Percentiles rank a stretch among this genome's conserved stretches.
Conservation (phyloP, 2,113 vertebrate genomes). For the Pseudorasbora parva region DNA sequence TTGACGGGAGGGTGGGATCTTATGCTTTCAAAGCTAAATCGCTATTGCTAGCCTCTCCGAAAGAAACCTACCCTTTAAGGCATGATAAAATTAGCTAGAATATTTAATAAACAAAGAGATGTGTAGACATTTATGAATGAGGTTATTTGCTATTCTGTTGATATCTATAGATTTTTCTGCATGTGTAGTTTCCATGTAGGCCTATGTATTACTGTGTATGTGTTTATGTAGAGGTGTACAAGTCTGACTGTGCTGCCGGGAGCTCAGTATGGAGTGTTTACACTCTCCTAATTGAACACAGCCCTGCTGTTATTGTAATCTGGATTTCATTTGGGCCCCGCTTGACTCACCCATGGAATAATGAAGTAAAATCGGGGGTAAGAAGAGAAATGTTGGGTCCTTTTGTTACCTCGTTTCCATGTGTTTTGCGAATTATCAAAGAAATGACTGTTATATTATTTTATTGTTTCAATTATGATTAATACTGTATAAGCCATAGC, state of each 20-base stretch:
- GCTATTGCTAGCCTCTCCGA: too few species aligned
- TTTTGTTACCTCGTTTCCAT: constrained; percentile 61
- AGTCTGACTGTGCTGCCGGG: constrained; percentile 42
- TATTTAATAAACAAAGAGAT: neutral
- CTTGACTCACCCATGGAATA: constrained; percentile 56
- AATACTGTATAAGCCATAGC: constrained; percentile 36
- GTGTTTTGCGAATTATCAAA: constrained; percentile 42
- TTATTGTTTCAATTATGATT: constrained; percentile 55
- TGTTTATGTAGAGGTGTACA: constrained; percentile 32
- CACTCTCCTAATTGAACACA: constrained; percentile 66
- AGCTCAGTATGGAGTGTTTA: constrained; percentile 64
- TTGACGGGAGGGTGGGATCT: too few species aligned
- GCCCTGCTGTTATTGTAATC: constrained; percentile 70
- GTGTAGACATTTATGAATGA: neutral
- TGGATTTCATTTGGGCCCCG: constrained; percentile 67
- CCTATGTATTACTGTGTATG: too few species aligned
- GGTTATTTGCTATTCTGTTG: neutral
- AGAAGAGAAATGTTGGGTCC: constrained; percentile 31
- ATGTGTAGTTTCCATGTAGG: neutral
- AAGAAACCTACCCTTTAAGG: neutral
- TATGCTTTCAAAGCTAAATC: too few species aligned
- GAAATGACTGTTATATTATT: constrained; percentile 56
- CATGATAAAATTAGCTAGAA: neutral
- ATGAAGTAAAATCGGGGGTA: constrained; percentile 50
- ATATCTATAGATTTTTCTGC: neutral